Conservation (phyloP, 2,113 vertebrate species). For the Vulpes ferrilata region DNA sequence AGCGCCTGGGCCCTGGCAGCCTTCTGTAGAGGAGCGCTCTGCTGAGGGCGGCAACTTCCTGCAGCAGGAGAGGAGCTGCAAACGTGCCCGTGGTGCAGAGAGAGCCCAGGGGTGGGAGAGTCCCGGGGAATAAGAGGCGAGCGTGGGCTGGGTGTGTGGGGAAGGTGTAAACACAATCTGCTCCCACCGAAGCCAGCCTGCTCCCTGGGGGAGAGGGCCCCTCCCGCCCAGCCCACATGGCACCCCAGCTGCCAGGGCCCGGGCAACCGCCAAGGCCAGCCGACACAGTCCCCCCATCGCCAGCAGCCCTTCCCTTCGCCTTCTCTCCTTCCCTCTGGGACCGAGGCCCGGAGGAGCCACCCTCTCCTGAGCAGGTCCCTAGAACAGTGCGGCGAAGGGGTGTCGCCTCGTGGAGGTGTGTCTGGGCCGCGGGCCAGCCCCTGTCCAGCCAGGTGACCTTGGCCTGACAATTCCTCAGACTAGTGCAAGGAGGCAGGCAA, state of each 20-base stretch:
- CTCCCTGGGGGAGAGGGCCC: slow-evolving; percentile 36
- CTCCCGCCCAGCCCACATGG: slow-evolving; percentile 69
- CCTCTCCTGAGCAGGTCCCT: background rate
- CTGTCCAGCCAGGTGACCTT: slow-evolving; percentile 41
- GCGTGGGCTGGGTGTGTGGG: slow-evolving; percentile 67
- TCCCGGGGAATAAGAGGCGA: slow-evolving; percentile 53
- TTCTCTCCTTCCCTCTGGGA: background rate
- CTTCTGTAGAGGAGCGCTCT: background rate
- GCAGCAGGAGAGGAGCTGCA: slow-evolving; percentile 18
- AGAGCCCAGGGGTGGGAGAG: slow-evolving; percentile 66
- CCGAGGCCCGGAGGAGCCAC: background rate
- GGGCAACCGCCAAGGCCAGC: background rate
- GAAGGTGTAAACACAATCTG: slow-evolving; percentile 78
- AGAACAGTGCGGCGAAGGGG: background rate
- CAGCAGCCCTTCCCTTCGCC: background rate
- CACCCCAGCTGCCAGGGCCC: slow-evolving; percentile 40
- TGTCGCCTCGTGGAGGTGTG: background rate
- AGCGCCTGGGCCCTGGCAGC: background rate
- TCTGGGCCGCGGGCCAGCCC: slow-evolving; percentile 59
- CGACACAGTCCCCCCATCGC: background rate
- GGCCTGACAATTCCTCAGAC: slow-evolving; percentile 51
- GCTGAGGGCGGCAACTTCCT: background rate
- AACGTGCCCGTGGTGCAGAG: slow-evolving; percentile 1
- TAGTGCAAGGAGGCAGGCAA: slow-evolving; percentile 29
- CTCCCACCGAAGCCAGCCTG: slow-evolving; percentile 72